These are phyloP conservation scores for Platysternon megacephalum DNA, from an alignment of 2,113 vertebrate genomes.

Conservation along the genomic window DNA sequence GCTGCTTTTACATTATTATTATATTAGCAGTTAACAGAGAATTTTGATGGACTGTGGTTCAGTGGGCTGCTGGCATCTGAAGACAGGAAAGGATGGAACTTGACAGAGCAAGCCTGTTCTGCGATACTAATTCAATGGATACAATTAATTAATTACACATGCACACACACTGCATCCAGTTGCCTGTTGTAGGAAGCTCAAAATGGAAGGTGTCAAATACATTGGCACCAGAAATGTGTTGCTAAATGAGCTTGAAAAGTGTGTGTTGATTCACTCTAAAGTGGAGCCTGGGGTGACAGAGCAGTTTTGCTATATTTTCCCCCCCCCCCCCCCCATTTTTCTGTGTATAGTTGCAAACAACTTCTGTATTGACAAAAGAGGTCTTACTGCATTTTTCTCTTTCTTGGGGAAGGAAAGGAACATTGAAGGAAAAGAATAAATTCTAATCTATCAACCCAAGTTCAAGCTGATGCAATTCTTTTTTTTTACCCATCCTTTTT, in stretches of 20 bases:
- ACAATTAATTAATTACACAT: accelerated
- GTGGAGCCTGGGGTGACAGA: neutral
- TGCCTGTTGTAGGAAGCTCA: neutral
- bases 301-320: neutral
- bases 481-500: neutral
- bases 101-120: accelerated
- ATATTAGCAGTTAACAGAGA: neutral
- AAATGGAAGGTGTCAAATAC: accelerated
- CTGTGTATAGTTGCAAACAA: accelerated
- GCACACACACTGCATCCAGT: neutral
- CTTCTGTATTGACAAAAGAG: neutral
- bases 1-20: too few species aligned
- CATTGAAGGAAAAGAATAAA: neutral
- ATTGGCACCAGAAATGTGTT: neutral
- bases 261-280: neutral
- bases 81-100: accelerated
- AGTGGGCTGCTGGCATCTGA: neutral
- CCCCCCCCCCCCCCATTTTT: neutral
- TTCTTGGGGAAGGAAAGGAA: neutral
- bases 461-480: neutral
- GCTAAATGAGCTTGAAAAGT: neutral
- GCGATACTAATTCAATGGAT: neutral
- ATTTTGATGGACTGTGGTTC: neutral
- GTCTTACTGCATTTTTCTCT: neutral
- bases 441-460: accelerated